Conservation (phyloP, 2,113 vertebrate genomes). For the Podocnemis expansa region DNA sequence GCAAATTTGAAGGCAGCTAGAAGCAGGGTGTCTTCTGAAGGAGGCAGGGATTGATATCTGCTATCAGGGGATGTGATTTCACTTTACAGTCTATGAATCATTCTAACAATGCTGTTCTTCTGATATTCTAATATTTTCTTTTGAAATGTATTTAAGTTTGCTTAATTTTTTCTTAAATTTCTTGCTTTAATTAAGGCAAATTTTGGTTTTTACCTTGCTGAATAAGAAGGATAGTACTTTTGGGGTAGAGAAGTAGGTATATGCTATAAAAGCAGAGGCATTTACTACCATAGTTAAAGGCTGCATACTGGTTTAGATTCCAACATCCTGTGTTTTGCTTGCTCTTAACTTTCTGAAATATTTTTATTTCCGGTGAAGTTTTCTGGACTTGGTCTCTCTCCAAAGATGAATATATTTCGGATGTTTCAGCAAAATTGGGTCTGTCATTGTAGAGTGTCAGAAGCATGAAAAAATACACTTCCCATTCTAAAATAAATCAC, state of each 20-base stretch:
- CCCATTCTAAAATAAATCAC: not conserved
- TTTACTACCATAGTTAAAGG: slow-evolving; percentile 37
- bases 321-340: slow-evolving; percentile 46
- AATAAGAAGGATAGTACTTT: slow-evolving; percentile 31
- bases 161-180: slow-evolving; percentile 47
- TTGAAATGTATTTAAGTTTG: slow-evolving; percentile 61
- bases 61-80: slow-evolving; percentile 33
- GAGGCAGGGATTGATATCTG: not conserved
- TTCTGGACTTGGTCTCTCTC: slow-evolving; percentile 4
- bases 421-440: slow-evolving; percentile 45
- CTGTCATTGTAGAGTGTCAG: slow-evolving; percentile 33
- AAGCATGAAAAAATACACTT: not conserved
- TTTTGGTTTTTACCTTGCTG: slow-evolving; percentile 27
- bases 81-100: slow-evolving; percentile 30
- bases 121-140: slow-evolving; percentile 65
- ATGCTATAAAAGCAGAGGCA: not conserved
- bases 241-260: slow-evolving; percentile 43
- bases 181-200: slow-evolving; percentile 29
- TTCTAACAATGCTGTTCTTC: slow-evolving; percentile 9
- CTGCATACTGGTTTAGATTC: slow-evolving; percentile 39
- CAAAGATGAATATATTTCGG: slow-evolving; percentile 57
- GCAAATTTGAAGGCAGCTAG: not conserved
- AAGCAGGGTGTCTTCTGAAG: not conserved
- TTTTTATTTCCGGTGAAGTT: slow-evolving; percentile 61
- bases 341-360: slow-evolving; percentile 37